Percentiles rank a stretch among this genome's conserved stretches.
Evolutionary conservation across 1,140 invertebrate species (phyloP).

Genomic region (Parasteatoda tepidariorum): DNA sequence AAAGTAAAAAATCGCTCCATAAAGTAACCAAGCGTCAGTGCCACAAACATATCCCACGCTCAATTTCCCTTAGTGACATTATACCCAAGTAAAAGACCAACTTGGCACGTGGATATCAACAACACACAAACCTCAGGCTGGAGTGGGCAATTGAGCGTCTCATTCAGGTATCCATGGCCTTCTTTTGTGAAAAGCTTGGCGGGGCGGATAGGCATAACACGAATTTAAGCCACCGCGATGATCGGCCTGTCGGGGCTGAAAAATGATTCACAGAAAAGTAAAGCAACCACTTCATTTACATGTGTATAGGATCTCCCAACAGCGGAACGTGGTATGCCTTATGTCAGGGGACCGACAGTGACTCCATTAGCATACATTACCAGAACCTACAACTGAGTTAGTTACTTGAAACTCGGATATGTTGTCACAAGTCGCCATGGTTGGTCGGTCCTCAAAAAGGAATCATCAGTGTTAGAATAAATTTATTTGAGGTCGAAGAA

Average conservation of each 20-base stretch:
- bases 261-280: neutral
- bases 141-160: slow-evolving; percentile 13
- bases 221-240: neutral
- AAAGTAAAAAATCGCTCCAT: too few species aligned
- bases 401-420: too few species aligned
- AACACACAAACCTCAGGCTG: neutral
- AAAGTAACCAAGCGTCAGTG: too few species aligned
- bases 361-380: neutral
- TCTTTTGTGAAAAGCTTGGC: neutral
- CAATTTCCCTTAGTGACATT: neutral
- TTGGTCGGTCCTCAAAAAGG: too few species aligned
- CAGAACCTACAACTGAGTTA: neutral
- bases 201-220: neutral
- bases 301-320: neutral
- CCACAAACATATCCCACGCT: too few species aligned
- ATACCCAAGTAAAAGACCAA: neutral
- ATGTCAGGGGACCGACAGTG: neutral
- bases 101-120: neutral
- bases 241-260: neutral
- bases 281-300: slow-evolving; percentile 13
- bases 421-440: too few species aligned
- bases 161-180: neutral
- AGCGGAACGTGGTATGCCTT: neutral
- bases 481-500: too few species aligned
- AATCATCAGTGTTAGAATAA: too few species aligned